Conservation (phyloP, 2,797 vertebrate species). For the Acrossocheilus wenchowensis region DNA sequence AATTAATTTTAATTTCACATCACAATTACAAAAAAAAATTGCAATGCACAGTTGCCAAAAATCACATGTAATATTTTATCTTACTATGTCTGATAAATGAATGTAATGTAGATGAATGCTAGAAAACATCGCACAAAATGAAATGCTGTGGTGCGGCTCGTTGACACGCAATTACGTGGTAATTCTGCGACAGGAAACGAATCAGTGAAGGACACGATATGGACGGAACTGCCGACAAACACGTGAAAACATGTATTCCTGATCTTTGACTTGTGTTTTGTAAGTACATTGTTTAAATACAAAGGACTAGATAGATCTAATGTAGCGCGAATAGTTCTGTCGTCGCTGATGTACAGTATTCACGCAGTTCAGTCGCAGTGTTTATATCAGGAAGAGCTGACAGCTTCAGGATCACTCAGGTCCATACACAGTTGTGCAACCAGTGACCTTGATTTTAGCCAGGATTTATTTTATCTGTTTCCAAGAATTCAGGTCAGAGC, state of each 20-base stretch:
- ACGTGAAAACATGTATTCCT: neutral
- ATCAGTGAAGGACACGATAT: constrained; percentile 14
- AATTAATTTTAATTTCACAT: neutral
- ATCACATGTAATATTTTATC: neutral
- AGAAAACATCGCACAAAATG: neutral
- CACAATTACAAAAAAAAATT: neutral
- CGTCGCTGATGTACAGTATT: too few species aligned
- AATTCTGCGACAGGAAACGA: constrained; percentile 31
- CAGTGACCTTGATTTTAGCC: constrained; percentile 17
- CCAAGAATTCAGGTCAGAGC: neutral
- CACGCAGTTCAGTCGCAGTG: neutral
- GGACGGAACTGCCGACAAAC: constrained; percentile 3
- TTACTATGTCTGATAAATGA: neutral
- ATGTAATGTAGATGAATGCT: neutral
- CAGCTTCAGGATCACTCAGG: neutral
- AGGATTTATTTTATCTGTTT: neutral
- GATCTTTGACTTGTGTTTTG: neutral
- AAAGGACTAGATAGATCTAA: neutral
- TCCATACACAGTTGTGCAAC: constrained; percentile 32
- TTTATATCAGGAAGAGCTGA: constrained; percentile 10
- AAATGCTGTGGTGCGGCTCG: neutral
- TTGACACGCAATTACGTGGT: constrained; percentile 15
- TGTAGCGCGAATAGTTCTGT: neutral
- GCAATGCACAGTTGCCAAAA: neutral
- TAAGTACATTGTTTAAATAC: neutral